These are phyloP conservation scores for Electrophaes corylata DNA, from an alignment of 2,888 invertebrate species.

Conservation along the genomic window DNA sequence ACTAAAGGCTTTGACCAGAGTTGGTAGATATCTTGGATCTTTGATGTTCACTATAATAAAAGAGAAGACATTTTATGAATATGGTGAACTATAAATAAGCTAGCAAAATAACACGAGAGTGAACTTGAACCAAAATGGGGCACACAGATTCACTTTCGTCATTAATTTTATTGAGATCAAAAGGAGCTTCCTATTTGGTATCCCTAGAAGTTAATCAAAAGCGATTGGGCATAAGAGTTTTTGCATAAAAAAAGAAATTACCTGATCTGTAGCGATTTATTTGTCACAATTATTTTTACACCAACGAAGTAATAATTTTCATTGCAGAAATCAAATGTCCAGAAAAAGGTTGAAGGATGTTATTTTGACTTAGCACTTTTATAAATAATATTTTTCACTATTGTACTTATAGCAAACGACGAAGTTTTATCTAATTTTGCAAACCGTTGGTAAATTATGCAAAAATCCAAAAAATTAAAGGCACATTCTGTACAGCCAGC, in stretches of 20 bases:
- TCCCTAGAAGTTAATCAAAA: constrained; percentile 28
- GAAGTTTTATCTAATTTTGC: constrained; percentile 52
- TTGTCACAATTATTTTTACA: constrained; percentile 84
- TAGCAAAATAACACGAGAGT: constrained; percentile 63
- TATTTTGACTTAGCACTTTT: constrained; percentile 49
- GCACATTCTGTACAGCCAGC: constrained; percentile 81
- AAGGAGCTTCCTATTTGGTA: constrained; percentile 38
- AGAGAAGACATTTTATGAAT: constrained; percentile 25
- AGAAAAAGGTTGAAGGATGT: constrained; percentile 45
- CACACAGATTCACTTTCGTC: constrained; percentile 53
- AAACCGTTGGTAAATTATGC: constrained; percentile 62
- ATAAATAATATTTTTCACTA: constrained; percentile 45
- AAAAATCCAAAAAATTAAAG: constrained; percentile 72
- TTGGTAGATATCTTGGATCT: constrained; percentile 1
- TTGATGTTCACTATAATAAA: constrained; percentile 22
- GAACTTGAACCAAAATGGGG: constrained; percentile 75
- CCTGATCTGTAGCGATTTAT: constrained; percentile 74
- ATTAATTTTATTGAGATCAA: constrained; percentile 47
- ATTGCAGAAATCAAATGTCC: constrained; percentile 70
- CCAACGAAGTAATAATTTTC: constrained; percentile 81
- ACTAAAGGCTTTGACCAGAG: neutral
- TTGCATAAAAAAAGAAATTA: constrained; percentile 65
- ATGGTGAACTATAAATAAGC: constrained; percentile 40
- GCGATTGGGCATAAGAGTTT: constrained; percentile 30
- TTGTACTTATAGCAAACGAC: constrained; percentile 46